These are phyloP conservation scores for Meganola albula DNA, from an alignment of 2,888 invertebrate species.

Conservation along the genomic window DNA sequence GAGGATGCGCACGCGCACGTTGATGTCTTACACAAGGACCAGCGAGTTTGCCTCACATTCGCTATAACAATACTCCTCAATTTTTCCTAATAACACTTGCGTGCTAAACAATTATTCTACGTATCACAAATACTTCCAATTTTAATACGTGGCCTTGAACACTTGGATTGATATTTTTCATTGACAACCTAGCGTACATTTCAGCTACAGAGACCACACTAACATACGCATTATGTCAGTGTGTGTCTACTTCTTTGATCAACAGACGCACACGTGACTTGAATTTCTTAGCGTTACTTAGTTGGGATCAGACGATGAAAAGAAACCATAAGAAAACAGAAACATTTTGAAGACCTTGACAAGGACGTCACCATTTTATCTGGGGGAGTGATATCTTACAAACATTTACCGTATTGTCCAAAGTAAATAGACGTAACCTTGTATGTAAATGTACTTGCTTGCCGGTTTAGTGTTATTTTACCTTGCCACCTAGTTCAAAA, in stretches of 20 bases:
- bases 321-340: conserved; percentile 33
- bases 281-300: conserved; percentile 36
- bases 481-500: conserved; percentile 30
- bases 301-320: conserved; percentile 28
- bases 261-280: conserved; percentile 37
- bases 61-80: conserved; percentile 10
- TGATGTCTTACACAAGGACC: conserved; percentile 59
- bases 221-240: conserved; percentile 28
- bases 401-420: conserved; percentile 49
- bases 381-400: conserved; percentile 49
- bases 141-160: conserved; percentile 18
- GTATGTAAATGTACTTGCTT: conserved; percentile 39
- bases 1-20: conserved; percentile 53
- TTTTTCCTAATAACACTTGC: conserved; percentile 11
- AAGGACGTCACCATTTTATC: conserved; percentile 49
- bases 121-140: conserved; percentile 10
- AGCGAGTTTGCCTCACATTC: conserved; percentile 16
- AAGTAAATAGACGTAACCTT: conserved; percentile 71
- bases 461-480: conserved; percentile 40
- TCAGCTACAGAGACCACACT: conserved; percentile 30
- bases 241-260: conserved; percentile 28
- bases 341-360: conserved; percentile 41
- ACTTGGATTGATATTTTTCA: conserved; percentile 23
- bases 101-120: conserved; percentile 16
- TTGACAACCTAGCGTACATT: conserved; percentile 23